phyloP scores from a whole-genome alignment of 1,140 invertebrate species.

The Rhopalosiphum maidis region DNA sequence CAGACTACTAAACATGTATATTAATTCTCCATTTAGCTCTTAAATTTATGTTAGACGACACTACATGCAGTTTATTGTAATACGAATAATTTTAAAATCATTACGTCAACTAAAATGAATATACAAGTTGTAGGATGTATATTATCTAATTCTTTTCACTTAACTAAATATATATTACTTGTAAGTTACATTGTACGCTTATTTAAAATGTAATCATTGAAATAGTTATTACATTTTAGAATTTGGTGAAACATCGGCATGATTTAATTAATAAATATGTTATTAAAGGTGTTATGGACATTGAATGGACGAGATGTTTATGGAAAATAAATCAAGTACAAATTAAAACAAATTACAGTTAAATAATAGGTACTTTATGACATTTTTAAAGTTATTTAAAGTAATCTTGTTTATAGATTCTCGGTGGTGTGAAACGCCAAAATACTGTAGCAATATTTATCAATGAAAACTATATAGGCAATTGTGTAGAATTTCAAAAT shows the following conservation, averaged over 20 bases:
- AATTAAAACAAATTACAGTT: background rate
- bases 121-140: constrained; percentile 34
- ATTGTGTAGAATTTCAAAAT: constrained; percentile 7
- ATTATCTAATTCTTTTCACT: constrained; percentile 3
- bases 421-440: background rate
- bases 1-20: background rate
- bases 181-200: background rate
- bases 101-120: background rate
- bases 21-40: background rate
- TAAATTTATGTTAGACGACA: background rate
- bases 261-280: constrained; percentile 17
- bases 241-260: background rate
- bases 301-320: constrained; percentile 47
- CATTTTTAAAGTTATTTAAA: background rate
- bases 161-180: background rate
- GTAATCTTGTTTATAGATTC: background rate
- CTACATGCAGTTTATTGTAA: background rate
- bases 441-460: constrained; percentile 19
- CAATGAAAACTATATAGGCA: constrained; percentile 29
- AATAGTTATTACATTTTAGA: constrained; percentile 34
- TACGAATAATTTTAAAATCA: background rate
- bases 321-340: constrained; percentile 48
- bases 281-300: constrained; percentile 43
- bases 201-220: background rate
- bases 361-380: background rate